Percentiles rank a stretch among this genome's conserved stretches.
Evolutionary conservation across 2,797 vertebrate species (phyloP).

Genomic region (Tokudaia tokunoshimensis): DNA sequence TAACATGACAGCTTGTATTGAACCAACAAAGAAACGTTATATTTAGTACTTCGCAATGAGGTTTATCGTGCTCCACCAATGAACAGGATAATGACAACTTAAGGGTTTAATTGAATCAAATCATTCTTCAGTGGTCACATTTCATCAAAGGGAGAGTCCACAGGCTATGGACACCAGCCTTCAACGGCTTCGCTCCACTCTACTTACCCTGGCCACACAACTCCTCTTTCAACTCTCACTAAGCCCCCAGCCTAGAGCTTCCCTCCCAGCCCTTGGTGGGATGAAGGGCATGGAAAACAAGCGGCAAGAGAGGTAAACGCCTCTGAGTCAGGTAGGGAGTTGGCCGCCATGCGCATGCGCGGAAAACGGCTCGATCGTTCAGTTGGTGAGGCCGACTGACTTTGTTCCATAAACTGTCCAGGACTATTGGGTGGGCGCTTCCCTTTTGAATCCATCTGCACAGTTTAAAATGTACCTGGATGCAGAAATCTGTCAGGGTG

Average conservation of each 20-base stretch:
- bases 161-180: slow-evolving; percentile 81
- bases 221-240: slow-evolving; percentile 84
- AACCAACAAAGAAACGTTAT: slow-evolving; percentile 78
- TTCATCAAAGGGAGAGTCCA: slow-evolving; percentile 82
- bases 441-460: slow-evolving; percentile 76
- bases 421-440: slow-evolving; percentile 72
- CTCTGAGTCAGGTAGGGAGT: slow-evolving; percentile 70
- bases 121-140: slow-evolving; percentile 77
- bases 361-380: slow-evolving; percentile 83
- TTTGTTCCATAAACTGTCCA: slow-evolving; percentile 85
- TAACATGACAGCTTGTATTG: slow-evolving; percentile 87
- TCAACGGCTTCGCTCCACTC: neutral
- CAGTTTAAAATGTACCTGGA: slow-evolving; percentile 74
- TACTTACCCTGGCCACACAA: slow-evolving; percentile 76
- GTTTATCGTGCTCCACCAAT: slow-evolving; percentile 78
- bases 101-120: slow-evolving; percentile 88
- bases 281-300: slow-evolving; percentile 82
- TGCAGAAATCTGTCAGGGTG: slow-evolving; percentile 68
- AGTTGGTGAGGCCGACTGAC: slow-evolving; percentile 76
- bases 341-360: slow-evolving; percentile 46
- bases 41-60: slow-evolving; percentile 79
- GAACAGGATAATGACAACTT: slow-evolving; percentile 85
- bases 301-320: slow-evolving; percentile 81
- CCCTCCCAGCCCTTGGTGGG: slow-evolving; percentile 78
- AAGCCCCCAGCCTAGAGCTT: slow-evolving; percentile 80